Evolutionary conservation across 2,797 vertebrate species (phyloP).

Genomic region (Tokudaia tokunoshimensis): DNA sequence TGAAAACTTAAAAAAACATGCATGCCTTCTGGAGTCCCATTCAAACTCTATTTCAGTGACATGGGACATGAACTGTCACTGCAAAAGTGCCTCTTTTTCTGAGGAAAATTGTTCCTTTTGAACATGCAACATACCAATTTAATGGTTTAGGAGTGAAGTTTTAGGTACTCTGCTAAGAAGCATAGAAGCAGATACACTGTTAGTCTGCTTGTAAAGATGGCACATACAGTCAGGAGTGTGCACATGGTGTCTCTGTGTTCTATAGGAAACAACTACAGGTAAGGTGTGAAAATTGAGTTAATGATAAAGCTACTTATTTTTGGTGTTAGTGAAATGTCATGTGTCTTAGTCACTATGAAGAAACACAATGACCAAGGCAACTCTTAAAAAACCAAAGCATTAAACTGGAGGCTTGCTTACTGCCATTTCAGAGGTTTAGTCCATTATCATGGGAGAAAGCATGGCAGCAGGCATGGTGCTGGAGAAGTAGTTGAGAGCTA

Average conservation of each 20-base stretch:
- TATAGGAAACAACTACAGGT: neutral
- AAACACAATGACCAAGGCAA: neutral
- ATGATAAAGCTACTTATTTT: slow-evolving; percentile 7
- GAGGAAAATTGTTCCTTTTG: neutral
- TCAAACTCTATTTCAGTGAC: neutral
- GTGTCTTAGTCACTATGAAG: neutral
- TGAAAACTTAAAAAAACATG: neutral
- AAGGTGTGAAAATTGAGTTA: slow-evolving; percentile 1
- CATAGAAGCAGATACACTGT: neutral
- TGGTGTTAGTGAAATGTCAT: neutral
- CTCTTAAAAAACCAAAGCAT: neutral
- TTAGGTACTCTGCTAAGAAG: neutral
- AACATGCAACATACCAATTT: neutral
- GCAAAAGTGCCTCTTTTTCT: neutral
- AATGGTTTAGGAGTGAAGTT: neutral
- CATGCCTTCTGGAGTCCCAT: neutral
- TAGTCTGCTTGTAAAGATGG: neutral
- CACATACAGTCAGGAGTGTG: neutral
- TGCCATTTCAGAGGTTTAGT: neutral
- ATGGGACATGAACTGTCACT: neutral
- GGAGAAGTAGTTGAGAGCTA: neutral
- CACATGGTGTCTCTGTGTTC: neutral
- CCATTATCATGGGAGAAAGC: neutral
- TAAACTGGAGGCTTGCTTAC: neutral
- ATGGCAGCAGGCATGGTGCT: neutral